A percentile compares a stretch with the other conserved stretches of the same genome.
These are phyloP conservation scores for Meriones psammophilus DNA, from an alignment of 2,797 vertebrate species.

Conservation along the genomic window DNA sequence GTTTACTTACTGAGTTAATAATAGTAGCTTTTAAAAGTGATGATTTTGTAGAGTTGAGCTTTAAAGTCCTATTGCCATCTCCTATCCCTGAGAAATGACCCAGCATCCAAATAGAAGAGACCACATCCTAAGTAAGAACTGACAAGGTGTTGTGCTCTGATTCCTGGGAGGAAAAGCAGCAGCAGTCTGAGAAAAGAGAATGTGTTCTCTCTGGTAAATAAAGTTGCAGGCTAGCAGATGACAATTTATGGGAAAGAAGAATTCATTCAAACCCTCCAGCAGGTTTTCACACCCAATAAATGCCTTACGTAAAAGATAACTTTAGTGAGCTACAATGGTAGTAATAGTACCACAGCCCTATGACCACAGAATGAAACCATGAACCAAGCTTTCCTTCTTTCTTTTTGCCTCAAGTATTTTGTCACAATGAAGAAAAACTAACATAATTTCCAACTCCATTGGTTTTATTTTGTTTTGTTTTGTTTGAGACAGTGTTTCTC, in stretches of 20 bases:
- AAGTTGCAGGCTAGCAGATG: constrained; percentile 39
- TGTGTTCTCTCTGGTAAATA: constrained; percentile 41
- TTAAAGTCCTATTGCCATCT: constrained; percentile 20
- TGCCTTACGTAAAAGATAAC: constrained; percentile 60
- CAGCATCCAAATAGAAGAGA: constrained; percentile 33
- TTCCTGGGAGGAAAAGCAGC: constrained; percentile 36
- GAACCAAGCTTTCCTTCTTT: background rate
- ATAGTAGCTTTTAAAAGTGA: constrained; percentile 60
- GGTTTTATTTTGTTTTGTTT: no score
- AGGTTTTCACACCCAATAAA: constrained; percentile 51
- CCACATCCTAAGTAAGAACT: constrained; percentile 29
- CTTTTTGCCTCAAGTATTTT: background rate
- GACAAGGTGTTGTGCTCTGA: constrained; percentile 48
- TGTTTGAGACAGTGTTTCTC: no score
- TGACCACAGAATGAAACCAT: background rate
- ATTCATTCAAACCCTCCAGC: constrained; percentile 57
- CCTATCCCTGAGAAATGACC: constrained; percentile 61
- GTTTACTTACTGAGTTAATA: constrained; percentile 60
- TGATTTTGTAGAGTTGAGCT: constrained; percentile 61
- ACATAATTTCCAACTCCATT: background rate
- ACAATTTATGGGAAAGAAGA: constrained; percentile 61
- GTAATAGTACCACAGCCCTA: background rate
- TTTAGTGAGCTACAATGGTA: background rate
- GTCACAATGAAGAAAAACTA: background rate
- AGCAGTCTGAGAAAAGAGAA: background rate